Evolutionary conservation across 37 sponge, comb jelly and placozoan species (phyloP).

Genomic region (Ianthella basta): DNA sequence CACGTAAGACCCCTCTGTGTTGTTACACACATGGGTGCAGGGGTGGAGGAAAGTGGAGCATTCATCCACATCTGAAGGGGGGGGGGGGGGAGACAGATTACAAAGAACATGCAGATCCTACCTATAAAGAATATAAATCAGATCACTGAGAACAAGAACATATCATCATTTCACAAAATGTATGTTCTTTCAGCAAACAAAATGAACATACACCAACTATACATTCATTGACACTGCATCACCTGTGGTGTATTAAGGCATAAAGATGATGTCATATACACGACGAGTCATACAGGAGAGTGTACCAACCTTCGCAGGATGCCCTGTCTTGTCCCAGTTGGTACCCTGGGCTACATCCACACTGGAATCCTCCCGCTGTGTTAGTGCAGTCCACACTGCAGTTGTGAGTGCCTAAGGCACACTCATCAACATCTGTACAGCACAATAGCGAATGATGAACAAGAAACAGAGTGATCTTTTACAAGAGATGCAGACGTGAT

Average conservation of each 20-base stretch:
- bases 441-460: neutral
- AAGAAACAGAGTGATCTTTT: neutral
- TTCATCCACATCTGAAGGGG: too few relatives aligned
- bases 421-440: neutral
- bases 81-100: too few relatives aligned
- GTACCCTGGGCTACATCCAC: neutral
- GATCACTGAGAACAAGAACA: too few relatives aligned
- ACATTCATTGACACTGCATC: too few relatives aligned
- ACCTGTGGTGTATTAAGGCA: too few relatives aligned
- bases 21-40: conserved; percentile 20
- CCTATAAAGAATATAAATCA: too few relatives aligned
- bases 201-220: too few relatives aligned
- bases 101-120: too few relatives aligned
- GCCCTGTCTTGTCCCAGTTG: neutral
- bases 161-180: too few relatives aligned
- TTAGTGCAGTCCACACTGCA: neutral
- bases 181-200: too few relatives aligned
- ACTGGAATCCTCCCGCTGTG: neutral
- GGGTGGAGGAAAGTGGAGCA: neutral
- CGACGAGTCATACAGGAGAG: neutral
- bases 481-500: too few relatives aligned
- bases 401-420: neutral
- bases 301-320: neutral
- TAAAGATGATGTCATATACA: too few relatives aligned
- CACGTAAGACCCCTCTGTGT: neutral